Percentiles rank a stretch among this genome's conserved stretches.
phyloP scores from a whole-genome alignment of 2,113 vertebrate genomes.

The Anoura caudifer region DNA sequence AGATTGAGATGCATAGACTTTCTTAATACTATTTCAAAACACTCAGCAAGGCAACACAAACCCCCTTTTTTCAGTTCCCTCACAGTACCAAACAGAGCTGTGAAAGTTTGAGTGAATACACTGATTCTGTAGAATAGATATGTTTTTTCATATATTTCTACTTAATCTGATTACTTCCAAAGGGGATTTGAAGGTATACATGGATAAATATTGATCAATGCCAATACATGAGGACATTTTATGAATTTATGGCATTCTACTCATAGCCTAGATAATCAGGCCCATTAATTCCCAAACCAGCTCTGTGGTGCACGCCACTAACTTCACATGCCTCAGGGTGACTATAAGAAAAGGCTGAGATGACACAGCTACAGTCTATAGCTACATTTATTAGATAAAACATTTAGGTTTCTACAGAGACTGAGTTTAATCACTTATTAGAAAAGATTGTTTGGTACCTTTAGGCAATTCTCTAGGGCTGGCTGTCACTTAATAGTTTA shows the following conservation, averaged over 20 bases:
- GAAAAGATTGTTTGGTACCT: background rate
- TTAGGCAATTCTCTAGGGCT: background rate
- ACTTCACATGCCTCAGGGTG: background rate
- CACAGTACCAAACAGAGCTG: background rate
- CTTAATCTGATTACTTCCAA: background rate
- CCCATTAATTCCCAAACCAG: background rate
- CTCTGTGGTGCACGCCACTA: background rate
- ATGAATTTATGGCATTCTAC: background rate
- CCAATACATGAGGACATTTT: background rate
- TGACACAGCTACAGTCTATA: background rate
- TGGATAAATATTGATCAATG: background rate
- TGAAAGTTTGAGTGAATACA: background rate
- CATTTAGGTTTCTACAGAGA: background rate
- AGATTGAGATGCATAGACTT: background rate
- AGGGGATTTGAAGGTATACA: background rate
- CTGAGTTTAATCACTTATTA: background rate
- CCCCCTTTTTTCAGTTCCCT: background rate
- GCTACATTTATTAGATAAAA: background rate
- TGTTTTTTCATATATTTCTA: background rate
- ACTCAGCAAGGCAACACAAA: background rate
- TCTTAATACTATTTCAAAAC: conserved; percentile 7
- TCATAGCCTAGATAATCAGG: background rate
- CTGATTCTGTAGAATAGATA: background rate
- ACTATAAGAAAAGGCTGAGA: background rate
- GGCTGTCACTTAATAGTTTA: background rate